A percentile compares a stretch with the other conserved stretches of the same genome.
Conservation (phyloP, 2,888 invertebrate genomes). For the Scaptomyza parva region DNA sequence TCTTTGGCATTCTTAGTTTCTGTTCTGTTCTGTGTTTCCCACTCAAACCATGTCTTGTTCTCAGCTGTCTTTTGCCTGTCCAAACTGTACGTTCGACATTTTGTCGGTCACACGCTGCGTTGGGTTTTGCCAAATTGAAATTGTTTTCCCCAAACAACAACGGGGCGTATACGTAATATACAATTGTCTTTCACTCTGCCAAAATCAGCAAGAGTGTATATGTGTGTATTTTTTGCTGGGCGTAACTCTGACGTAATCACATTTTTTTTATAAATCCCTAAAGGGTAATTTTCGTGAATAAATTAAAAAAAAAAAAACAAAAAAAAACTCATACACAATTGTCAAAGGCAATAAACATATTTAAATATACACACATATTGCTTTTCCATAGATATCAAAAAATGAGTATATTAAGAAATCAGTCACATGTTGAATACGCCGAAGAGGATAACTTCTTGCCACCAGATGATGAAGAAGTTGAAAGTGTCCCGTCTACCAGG, state of each 20-base stretch:
- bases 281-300: too few species aligned
- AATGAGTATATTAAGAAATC: not conserved
- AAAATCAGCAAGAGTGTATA: slow-evolving; percentile 15
- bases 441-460: not conserved
- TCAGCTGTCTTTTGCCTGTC: slow-evolving; percentile 25
- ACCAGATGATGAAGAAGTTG: not conserved
- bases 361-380: not conserved
- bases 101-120: slow-evolving; percentile 68
- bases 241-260: slow-evolving; percentile 5
- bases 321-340: not conserved
- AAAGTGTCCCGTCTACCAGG: not conserved
- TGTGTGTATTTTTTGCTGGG: not conserved
- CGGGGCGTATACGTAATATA: slow-evolving; percentile 36
- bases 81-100: slow-evolving; percentile 70
- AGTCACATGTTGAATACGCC: not conserved
- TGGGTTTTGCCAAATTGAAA: slow-evolving; percentile 74
- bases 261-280: not conserved
- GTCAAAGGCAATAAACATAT: not conserved
- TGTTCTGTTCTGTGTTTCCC: too few species aligned
- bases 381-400: not conserved
- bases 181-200: slow-evolving; percentile 36
- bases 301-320: not conserved
- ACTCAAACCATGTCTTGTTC: not conserved
- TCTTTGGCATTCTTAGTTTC: slow-evolving; percentile 15
- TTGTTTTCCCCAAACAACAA: slow-evolving; percentile 68